Base-by-base conservation (phyloP, 35 echinoderm and acorn worm genomes). In the Ptychodera flava region DNA sequence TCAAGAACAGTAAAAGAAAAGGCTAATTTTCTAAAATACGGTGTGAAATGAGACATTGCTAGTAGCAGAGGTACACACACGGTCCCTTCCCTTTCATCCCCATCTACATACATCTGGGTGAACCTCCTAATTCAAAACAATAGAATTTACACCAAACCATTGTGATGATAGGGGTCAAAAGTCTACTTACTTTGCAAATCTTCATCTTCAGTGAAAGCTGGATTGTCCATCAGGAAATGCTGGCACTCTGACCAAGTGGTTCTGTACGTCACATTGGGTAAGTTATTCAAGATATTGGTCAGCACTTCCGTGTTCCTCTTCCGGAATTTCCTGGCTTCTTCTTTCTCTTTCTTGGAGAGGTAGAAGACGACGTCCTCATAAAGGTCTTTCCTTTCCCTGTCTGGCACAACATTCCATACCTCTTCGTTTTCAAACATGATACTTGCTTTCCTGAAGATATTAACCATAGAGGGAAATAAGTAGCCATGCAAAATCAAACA, bases 211-310 rank as follows among this genome's bases (percentile, higher is more conserved):
- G 96, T 90, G 80, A 99, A 99, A 29, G 96, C 91, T 30, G 96
- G 96, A 33, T 99, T 99, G 38, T 94, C 96, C 34, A 90, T 90
- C 28, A 99, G 86, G 33, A 92, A 91, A 32, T 90, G 87, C 77
- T 99, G 96, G 64, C 96, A 99, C 82, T 99, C 96, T 1, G 96
- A 94, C 96, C 96, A 99, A 12, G 96, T 99, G 0, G 96, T 99
- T 31, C 86, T 83, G 83, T 90, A 99, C 1, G 87, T 94, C 0
- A 99, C 91, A 80, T 99, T 94, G 2, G 96, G 93, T 93, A 99
- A 92, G 77, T 88, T 99, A 75, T 99, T 82, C 2, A 99, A 76
- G 78, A 99, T 99, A 64, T 94, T 92, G 82, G 94, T 91, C 89
- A 99, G 92, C 31, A 93, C 90, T 79, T 99, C 93, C 12, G 94